These are phyloP conservation scores for Chorisops tibialis DNA, from an alignment of 2,888 invertebrate species.

Conservation along the genomic window DNA sequence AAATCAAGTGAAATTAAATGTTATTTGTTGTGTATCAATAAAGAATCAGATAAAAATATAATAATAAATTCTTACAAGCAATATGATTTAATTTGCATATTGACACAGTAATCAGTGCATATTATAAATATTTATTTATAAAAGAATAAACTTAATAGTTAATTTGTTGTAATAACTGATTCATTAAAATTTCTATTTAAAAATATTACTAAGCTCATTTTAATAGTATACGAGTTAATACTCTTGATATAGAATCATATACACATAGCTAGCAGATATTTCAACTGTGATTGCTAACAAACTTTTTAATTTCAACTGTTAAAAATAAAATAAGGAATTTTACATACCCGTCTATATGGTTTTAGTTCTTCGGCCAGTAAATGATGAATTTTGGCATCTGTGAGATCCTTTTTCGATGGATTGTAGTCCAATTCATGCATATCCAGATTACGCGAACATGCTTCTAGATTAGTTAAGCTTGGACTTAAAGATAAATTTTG, in stretches of 20 bases:
- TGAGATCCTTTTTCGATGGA: slow-evolving; percentile 86
- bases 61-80: no score
- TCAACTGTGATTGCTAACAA: neutral
- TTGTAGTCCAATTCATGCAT: slow-evolving; percentile 91
- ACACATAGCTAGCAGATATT: no score
- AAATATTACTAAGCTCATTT: slow-evolving; percentile 8
- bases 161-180: no score
- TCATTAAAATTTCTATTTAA: neutral
- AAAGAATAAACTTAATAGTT: no score
- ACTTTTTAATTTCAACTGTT: neutral
- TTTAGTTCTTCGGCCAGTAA: slow-evolving; percentile 85
- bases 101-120: no score
- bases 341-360: slow-evolving; percentile 77
- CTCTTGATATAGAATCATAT: neutral
- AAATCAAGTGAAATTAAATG: neutral
- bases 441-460: slow-evolving; percentile 86
- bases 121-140: no score
- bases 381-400: slow-evolving; percentile 92
- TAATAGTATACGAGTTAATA: no score
- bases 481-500: slow-evolving; percentile 55
- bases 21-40: neutral
- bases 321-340: slow-evolving; percentile 20
- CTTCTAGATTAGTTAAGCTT: slow-evolving; percentile 80
- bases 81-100: no score
- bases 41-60: no score